phyloP scores from a whole-genome alignment of 2,797 vertebrate species.

The Hafferia zeledoni region DNA sequence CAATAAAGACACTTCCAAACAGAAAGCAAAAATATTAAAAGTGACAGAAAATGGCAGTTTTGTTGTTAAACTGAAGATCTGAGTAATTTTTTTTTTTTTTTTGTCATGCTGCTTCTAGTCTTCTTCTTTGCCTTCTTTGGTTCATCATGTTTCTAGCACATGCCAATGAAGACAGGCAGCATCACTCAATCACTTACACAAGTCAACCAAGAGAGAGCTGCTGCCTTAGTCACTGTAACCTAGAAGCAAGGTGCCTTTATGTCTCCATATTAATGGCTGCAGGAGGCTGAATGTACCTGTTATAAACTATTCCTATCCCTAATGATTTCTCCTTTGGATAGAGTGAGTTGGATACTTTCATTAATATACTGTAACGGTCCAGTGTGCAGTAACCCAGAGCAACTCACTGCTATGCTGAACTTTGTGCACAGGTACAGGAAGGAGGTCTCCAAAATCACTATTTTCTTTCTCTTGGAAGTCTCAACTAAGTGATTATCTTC shows the following conservation, averaged over 20 bases:
- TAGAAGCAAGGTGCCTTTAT: background rate
- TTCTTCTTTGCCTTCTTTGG: background rate
- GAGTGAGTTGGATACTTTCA: background rate
- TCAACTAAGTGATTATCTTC: background rate
- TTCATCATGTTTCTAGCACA: background rate
- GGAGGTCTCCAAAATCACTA: background rate
- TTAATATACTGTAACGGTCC: background rate
- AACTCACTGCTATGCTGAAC: background rate
- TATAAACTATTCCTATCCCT: background rate
- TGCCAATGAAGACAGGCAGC: background rate
- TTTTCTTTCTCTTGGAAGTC: background rate
- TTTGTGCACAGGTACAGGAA: background rate
- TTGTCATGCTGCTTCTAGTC: background rate
- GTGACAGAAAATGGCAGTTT: background rate
- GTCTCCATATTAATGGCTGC: background rate
- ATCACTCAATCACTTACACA: background rate
- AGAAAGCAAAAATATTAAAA: background rate
- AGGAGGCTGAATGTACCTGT: background rate
- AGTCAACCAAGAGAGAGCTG: rapidly evolving
- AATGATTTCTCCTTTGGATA: background rate
- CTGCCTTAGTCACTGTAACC: background rate
- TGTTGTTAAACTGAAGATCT: background rate
- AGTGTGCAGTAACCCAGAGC: background rate
- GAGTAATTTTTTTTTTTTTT: background rate
- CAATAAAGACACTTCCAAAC: background rate